Evolutionary conservation across 2,797 vertebrate genomes (phyloP), one percentile per base, ranked within the genome.

Genomic region (Morus bassanus): DNA sequence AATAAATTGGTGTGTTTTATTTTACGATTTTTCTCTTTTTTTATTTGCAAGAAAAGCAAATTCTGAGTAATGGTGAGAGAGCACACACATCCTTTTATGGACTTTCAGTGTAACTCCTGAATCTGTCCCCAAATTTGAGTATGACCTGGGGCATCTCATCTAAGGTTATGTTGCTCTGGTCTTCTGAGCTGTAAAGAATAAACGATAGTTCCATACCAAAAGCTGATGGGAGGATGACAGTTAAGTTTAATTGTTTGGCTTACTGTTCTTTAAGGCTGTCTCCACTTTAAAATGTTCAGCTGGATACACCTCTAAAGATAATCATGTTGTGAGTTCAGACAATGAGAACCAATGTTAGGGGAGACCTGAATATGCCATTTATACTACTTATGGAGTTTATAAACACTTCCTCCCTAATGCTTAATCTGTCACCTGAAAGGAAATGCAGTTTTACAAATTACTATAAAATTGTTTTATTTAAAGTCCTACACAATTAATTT

Each of bases 81-180:
- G 1, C 9, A 51, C 18, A 41, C 11, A 6, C 3, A 1, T 14
- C 18, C n/a, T 56, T 61, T 65, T 35, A 51, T 1, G 1, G 17
- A 33, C 28, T 78, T 56, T 31, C 24, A 33, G 8, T 35, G 31
- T 27, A 75, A 88, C 22, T 85, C 61, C 61, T 69, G 30, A 68
- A 37, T 64, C 18, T 60, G 33, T 50, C 10, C 28, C n/a, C 39
- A 57, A 4, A 69, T 43, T 39, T 22, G 10, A 87, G 9, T n/a
- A 25, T 41, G 39, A 30, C 31, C 33, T 27, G 9, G 23, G 21
- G 10, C 30, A 77, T 18, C 31, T 77, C 39, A 78, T 33, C n/a
- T 43, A 67, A 46, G 18, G 75, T 51, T 18, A 57, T 46, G 10
- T n/a, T 67, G 56, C 13, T 63, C 19, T 19, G 45, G 31, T 54